Conservation (phyloP, 2,888 invertebrate genomes). For the Sturmia bella region DNA sequence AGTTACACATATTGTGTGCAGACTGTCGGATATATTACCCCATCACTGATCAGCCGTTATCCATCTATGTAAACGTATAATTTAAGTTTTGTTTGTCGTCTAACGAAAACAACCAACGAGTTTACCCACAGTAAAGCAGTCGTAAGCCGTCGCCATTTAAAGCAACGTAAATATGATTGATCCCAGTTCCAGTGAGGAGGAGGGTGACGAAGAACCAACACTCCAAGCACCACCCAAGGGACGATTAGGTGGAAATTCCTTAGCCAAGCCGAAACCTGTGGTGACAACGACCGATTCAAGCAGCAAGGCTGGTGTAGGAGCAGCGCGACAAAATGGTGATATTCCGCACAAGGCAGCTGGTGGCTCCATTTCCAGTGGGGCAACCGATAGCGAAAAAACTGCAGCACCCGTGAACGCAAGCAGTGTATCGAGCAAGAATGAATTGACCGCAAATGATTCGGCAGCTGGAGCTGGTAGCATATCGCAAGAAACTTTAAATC, state of each 20-base stretch:
- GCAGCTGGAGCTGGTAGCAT: slow-evolving; percentile 81
- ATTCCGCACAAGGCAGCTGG: slow-evolving; percentile 78
- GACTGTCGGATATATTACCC: slow-evolving; percentile 51
- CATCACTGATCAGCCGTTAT: slow-evolving; percentile 45
- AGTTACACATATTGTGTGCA: slow-evolving; percentile 61
- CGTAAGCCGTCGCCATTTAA: background rate
- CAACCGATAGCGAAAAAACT: slow-evolving; percentile 72
- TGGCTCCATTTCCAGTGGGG: slow-evolving; percentile 55
- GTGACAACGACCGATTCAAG: slow-evolving; percentile 72
- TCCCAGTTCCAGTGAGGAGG: slow-evolving; percentile 97
- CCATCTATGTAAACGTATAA: too few species aligned
- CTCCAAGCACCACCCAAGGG: slow-evolving; percentile 78
- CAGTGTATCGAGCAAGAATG: slow-evolving; percentile 58
- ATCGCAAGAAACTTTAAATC: slow-evolving; percentile 85
- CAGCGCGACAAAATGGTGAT: slow-evolving; percentile 82
- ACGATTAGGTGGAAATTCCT: slow-evolving; percentile 71
- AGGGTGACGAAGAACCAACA: slow-evolving; percentile 93
- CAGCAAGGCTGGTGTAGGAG: slow-evolving; percentile 73
- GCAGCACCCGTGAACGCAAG: slow-evolving; percentile 77
- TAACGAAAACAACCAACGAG: too few species aligned
- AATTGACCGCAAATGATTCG: slow-evolving; percentile 62
- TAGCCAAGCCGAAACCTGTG: slow-evolving; percentile 73
- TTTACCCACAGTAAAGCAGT: background rate
- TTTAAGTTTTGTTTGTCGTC: too few species aligned
- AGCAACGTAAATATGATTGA: slow-evolving; percentile 88